Percentiles rank a stretch among this genome's conserved stretches.
These are phyloP conservation scores for Himalopsyche tibetana DNA, from an alignment of 2,888 invertebrate genomes.

Conservation along the genomic window DNA sequence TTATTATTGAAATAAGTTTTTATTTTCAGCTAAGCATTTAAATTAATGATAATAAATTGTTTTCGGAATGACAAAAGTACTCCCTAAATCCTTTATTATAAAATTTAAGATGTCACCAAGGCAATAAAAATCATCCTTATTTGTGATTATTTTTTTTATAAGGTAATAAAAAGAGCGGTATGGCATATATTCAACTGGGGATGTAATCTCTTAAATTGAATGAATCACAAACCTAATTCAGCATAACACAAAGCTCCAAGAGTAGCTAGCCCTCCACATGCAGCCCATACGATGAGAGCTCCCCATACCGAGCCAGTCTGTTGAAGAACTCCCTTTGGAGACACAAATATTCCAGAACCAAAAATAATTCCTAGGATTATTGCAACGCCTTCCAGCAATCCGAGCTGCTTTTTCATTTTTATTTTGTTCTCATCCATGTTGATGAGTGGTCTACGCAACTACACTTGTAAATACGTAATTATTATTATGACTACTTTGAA, in stretches of 20 bases:
- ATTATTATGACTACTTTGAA: background rate
- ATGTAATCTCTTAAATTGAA: background rate
- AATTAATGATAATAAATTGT: too few relatives aligned
- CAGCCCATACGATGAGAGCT: slow-evolving; percentile 90
- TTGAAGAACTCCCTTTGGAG: slow-evolving; percentile 94
- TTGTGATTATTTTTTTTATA: too few relatives aligned
- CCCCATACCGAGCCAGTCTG: slow-evolving; percentile 94
- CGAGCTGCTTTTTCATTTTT: slow-evolving; percentile 91
- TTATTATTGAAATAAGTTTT: too few relatives aligned
- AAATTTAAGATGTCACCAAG: background rate
- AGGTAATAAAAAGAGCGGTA: too few relatives aligned
- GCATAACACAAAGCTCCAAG: slow-evolving; percentile 98
- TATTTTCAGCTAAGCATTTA: too few relatives aligned
- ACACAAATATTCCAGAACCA: slow-evolving; percentile 97
- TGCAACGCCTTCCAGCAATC: slow-evolving; percentile 93
- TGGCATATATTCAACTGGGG: background rate
- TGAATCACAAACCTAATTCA: slow-evolving; percentile 83
- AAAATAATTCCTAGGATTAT: slow-evolving; percentile 96
- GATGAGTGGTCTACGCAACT: background rate
- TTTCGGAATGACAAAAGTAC: too few relatives aligned
- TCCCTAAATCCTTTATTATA: too few relatives aligned
- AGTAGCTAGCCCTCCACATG: slow-evolving; percentile 92
- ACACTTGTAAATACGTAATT: background rate
- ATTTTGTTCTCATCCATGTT: slow-evolving; percentile 76
- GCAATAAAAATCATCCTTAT: background rate